Base-by-base conservation (phyloP, 2,888 invertebrate genomes). In the Heliconius charithonia region DNA sequence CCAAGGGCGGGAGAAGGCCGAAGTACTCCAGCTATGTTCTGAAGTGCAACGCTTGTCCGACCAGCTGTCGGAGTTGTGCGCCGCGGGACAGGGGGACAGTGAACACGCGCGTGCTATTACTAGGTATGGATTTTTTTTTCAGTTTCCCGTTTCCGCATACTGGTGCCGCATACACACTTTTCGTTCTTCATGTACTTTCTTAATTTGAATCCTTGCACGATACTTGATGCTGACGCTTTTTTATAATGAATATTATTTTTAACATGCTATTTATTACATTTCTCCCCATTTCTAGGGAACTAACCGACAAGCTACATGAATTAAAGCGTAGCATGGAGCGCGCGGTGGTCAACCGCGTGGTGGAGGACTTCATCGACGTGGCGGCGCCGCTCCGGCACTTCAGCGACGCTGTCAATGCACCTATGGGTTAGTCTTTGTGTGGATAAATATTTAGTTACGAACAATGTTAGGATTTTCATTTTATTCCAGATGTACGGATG, bases 341-440 rank as follows among this genome's bases (percentile, higher is more conserved):
- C 83, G 99, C 99, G 0, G 97, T 99, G 3, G 98, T 99, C 0
- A 98, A 98, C 89, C 96, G 99, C 79, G 99, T 99, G 13, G 99
- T 99, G 0, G 99, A 99, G 89, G 99, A 99, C 93, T 99, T 99
- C 90, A 98, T 99, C 85, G 99, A 99, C 90, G 98, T 99, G 69
- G 97, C 98, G 37, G 98, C 99, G 13, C 99, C 99, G 0, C 94
- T 99, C 75, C 97, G 99, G 85, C 98, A 98, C 90, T 98, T 99
- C 91, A 98, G 98, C 16, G 99, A 99, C 83, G 99, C 99, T 0
- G 99, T 98, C 6, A 96, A 97, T 86, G 96, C 97, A 19, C 97
- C 98, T 0, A 96, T 97, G 89, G 98, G 97, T 96, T 86, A 16
- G 32, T 51, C 51, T 51, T 7, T 51, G 7, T 51, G 51, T 51